A percentile compares a stretch with the other conserved stretches of the same genome.
phyloP scores from a whole-genome alignment of 2,797 vertebrate species.

The Hephaestus fuliginosus region DNA sequence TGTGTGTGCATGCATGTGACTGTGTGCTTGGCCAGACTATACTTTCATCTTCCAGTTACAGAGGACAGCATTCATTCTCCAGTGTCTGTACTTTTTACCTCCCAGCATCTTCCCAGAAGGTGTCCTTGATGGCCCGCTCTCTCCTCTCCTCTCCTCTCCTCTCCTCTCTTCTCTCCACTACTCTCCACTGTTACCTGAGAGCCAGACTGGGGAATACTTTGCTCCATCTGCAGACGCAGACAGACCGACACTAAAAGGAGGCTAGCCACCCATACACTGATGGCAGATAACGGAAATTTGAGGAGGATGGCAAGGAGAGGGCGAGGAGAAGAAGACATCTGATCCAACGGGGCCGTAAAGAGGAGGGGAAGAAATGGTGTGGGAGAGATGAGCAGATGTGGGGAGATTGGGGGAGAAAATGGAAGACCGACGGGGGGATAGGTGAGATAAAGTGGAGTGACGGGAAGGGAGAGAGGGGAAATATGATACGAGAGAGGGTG shows the following conservation, averaged over 20 bases:
- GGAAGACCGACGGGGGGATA: slow-evolving; percentile 60
- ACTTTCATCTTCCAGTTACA: slow-evolving; percentile 11
- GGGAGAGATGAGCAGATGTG: slow-evolving; percentile 46
- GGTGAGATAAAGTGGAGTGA: slow-evolving; percentile 67
- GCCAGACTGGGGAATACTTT: slow-evolving; percentile 68
- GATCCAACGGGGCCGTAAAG: slow-evolving; percentile 42
- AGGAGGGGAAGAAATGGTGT: slow-evolving; percentile 32
- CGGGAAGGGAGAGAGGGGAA: slow-evolving; percentile 42
- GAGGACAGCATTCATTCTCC: neutral
- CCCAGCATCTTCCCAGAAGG: slow-evolving; percentile 55
- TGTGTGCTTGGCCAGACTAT: neutral
- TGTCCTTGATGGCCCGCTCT: slow-evolving; percentile 64
- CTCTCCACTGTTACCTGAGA: slow-evolving; percentile 67
- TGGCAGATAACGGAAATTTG: slow-evolving; percentile 69
- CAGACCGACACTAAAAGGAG: slow-evolving; percentile 72
- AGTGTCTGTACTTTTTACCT: slow-evolving; percentile 42
- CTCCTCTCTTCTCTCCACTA: slow-evolving; percentile 23
- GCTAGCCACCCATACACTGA: slow-evolving; percentile 62
- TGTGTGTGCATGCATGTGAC: neutral
- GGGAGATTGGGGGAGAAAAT: slow-evolving; percentile 67
- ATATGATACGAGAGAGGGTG: slow-evolving; percentile 60
- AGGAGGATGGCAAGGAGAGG: slow-evolving; percentile 51
- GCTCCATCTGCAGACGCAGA: slow-evolving; percentile 61
- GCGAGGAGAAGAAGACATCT: slow-evolving; percentile 33
- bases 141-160: slow-evolving; percentile 25